Conservation (phyloP, 2,113 vertebrate genomes). For the Apeltes quadracus region DNA sequence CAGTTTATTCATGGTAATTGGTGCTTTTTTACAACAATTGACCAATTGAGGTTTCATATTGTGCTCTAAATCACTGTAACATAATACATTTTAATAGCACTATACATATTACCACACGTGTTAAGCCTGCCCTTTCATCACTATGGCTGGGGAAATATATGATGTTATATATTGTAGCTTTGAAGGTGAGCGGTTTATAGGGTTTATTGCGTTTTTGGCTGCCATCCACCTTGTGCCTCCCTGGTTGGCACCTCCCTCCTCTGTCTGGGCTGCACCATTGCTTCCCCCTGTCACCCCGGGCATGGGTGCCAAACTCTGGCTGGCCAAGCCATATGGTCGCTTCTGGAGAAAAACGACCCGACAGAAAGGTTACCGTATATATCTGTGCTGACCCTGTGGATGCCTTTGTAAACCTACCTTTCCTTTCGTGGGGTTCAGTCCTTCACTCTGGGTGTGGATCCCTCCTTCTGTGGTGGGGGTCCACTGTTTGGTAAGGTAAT, state of each 20-base stretch:
- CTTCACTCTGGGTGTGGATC: conserved; percentile 4
- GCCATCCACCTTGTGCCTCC: conserved; percentile 42
- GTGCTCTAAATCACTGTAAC: not conserved
- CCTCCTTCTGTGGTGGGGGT: not conserved
- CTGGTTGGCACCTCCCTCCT: conserved; percentile 42
- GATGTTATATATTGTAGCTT: conserved; percentile 5
- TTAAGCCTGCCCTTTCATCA: conserved; percentile 8
- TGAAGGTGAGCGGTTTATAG: conserved; percentile 34
- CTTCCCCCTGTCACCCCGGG: conserved; percentile 59
- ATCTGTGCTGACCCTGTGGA: conserved; percentile 34
- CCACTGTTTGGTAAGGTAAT: not conserved
- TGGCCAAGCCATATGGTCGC: conserved; percentile 70
- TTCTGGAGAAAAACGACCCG: conserved; percentile 57
- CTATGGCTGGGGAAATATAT: not conserved
- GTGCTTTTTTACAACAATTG: conserved; percentile 16
- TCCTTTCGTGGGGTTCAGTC: not conserved
- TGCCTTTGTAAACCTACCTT: conserved; percentile 31
- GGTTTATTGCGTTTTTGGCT: conserved; percentile 63
- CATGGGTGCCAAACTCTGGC: conserved; percentile 57
- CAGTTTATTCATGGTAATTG: conserved; percentile 26
- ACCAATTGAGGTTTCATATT: conserved; percentile 2
- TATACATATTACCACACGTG: not conserved
- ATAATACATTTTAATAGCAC: not conserved
- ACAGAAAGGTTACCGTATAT: conserved; percentile 42
- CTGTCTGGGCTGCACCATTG: conserved; percentile 50